Evolutionary conservation across 2,113 vertebrate species (phyloP).

Genomic region (Mesembrinibis cayennensis): DNA sequence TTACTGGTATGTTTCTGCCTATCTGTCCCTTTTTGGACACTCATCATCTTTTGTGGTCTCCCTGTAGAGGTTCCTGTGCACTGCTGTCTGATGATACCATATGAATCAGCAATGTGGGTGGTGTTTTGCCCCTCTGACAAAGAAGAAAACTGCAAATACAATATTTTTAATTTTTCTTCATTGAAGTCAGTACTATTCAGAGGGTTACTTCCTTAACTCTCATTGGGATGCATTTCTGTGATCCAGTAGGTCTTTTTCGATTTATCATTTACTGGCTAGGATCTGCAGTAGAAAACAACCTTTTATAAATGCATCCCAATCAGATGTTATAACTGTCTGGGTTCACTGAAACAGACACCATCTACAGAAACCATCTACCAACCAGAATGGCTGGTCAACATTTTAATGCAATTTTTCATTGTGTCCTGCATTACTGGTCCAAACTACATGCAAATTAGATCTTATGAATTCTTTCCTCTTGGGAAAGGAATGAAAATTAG

Average conservation of each 20-base stretch:
- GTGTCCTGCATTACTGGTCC: not conserved
- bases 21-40: not conserved
- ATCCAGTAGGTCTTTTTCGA: not conserved
- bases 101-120: conserved; percentile 42
- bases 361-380: too few species aligned
- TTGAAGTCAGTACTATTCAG: not conserved
- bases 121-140: not conserved
- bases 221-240: not conserved
- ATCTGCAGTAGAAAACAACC: not conserved
- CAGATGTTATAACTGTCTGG: not conserved
- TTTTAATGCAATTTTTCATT: not conserved
- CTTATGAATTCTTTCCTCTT: not conserved
- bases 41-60: conserved; percentile 37
- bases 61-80: conserved; percentile 33
- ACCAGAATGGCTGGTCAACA: not conserved
- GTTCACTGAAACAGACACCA: not conserved
- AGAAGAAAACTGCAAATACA: not conserved
- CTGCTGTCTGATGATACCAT: conserved; percentile 12
- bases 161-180: not conserved
- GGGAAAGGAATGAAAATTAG: not conserved
- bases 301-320: not conserved
- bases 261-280: not conserved
- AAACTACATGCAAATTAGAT: not conserved
- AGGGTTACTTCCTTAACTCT: not conserved
- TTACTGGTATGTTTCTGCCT: not conserved